phyloP scores from a whole-genome alignment of 2,797 vertebrate species.

The Cynopterus sphinx region DNA sequence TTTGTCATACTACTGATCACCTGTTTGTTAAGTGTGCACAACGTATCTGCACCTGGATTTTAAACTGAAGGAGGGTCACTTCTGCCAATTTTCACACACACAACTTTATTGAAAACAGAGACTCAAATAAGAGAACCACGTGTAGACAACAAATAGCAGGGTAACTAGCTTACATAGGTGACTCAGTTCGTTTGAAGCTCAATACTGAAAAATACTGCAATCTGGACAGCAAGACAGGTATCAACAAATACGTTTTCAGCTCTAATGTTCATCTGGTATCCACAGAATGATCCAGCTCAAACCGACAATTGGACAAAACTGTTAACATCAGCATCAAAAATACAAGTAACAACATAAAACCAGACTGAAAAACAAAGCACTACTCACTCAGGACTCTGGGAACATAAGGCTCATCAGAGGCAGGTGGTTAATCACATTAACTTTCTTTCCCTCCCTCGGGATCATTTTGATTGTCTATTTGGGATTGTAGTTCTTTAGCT shows the following conservation, averaged over 20 bases:
- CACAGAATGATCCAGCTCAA: conserved; percentile 63
- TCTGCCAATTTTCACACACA: conserved; percentile 52
- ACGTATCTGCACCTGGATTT: neutral
- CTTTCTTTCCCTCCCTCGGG: conserved; percentile 31
- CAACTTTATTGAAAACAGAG: conserved; percentile 78
- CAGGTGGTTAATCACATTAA: conserved; percentile 18
- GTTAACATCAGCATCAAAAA: conserved; percentile 43
- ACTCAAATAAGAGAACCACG: conserved; percentile 58
- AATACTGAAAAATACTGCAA: conserved; percentile 67
- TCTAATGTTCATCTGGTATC: conserved; percentile 75
- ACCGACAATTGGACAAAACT: conserved; percentile 40
- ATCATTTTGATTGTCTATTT: conserved; percentile 71
- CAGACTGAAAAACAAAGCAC: conserved; percentile 50
- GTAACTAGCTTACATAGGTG: conserved; percentile 45
- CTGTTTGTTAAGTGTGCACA: neutral
- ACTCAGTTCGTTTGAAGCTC: conserved; percentile 47
- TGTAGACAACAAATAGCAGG: conserved; percentile 66
- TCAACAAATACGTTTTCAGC: conserved; percentile 63
- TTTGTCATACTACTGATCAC: neutral
- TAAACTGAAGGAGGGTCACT: conserved; percentile 66
- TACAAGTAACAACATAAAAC: conserved; percentile 25
- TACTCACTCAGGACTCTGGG: conserved; percentile 36
- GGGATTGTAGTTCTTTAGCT: conserved; percentile 66
- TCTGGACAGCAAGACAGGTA: conserved; percentile 67
- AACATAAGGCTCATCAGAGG: conserved; percentile 47